Evolutionary conservation across 2,797 vertebrate species (phyloP).

Genomic region (Arctocebus calabarensis): DNA sequence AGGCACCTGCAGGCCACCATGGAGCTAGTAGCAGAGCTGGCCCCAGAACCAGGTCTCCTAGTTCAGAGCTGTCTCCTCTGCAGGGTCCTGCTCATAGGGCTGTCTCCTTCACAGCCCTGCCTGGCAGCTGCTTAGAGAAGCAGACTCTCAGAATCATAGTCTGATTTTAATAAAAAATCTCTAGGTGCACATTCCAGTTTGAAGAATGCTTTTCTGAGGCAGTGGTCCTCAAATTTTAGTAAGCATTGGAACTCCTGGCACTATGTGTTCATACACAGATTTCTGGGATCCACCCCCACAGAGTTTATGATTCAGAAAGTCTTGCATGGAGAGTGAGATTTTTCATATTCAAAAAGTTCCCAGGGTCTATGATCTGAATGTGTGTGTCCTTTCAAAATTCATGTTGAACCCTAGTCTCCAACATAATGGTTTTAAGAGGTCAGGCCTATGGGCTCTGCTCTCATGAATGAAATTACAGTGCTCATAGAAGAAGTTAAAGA

Average conservation of each 20-base stretch:
- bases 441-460: no score
- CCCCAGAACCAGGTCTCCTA: not conserved
- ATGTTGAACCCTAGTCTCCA: not conserved
- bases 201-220: not conserved
- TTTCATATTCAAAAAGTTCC: not conserved
- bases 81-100: rapidly evolving
- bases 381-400: not conserved
- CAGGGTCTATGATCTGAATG: not conserved
- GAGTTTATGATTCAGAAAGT: not conserved
- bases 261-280: not conserved
- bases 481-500: not conserved
- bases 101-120: no score
- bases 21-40: rapidly evolving
- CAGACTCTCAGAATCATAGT: not conserved
- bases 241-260: not conserved
- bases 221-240: rapidly evolving
- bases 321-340: not conserved
- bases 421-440: not conserved
- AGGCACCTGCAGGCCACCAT: not conserved
- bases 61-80: not conserved
- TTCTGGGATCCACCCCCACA: rapidly evolving
- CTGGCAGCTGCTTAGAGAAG: not conserved
- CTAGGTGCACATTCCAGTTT: not conserved
- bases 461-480: not conserved
- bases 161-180: not conserved